Base-by-base conservation (phyloP, 30 jellyfish, hydroid and myxozoan genomes). In the Mastigias papua region DNA sequence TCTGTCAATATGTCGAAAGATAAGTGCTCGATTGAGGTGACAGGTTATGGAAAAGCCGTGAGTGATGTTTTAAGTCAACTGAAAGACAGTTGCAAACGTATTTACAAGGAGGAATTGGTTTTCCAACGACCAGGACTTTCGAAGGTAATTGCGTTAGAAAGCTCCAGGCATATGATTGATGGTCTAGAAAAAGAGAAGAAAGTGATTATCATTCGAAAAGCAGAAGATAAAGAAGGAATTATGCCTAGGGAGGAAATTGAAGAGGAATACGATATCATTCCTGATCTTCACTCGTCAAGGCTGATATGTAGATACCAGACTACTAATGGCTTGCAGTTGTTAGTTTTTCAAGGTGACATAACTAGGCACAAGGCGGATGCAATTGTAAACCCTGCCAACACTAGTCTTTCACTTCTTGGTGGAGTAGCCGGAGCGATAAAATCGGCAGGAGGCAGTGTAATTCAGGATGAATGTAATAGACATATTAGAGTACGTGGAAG, bases 351-450 rank as follows among this genome's bases (percentile, higher is more conserved):
- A 42, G 91, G 84, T 19, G 91, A 81, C 30, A 81, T 81, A 5
- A 81, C 91, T 1, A 46, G 46, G 1, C 91, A 81, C 19, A 20
- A 37, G 20, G 84, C 73, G 19, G 91, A 81, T 81, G 58, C 49
- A 17, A 68, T 81, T 48, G 91, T 81, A 1, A 81, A 81, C 57
- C 84, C 91, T 0, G 91, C 91, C 0, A 81, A 81, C 46, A 28
- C 30, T 1, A 30, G 34, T 27, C 73, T 81, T 13, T 48, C 54
- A 64, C 71, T 81, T 19, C 84, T 84, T 48, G 84, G 76, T 21
- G 91, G 91, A 10, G 91, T 81, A 0, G 91, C 91, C 42, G 91
- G 91, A 13, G 91, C 91, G 0, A 67, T 81, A 0, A 1, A 9
- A 35, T 65, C 78, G 28, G 70, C 76, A 1, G 91, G 91, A 19